Base-by-base conservation (phyloP, 2,797 vertebrate species). In the Agapornis canus region DNA sequence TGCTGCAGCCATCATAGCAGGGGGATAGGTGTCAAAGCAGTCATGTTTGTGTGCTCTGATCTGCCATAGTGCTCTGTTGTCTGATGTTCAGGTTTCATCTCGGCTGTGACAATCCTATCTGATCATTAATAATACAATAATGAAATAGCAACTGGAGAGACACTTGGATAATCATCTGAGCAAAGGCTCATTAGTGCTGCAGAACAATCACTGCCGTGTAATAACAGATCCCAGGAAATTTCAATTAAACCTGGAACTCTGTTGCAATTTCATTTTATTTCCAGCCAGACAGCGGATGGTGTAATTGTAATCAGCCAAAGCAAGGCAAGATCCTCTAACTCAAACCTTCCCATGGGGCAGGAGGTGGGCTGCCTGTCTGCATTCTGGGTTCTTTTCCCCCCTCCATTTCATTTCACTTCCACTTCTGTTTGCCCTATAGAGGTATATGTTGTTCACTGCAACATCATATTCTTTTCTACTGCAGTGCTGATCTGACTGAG, bases 151-250 rank as follows among this genome's bases (percentile, higher is more conserved):
- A 96, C 97, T 98, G 96, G 94, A 98, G 98, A 98, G 97, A 98
- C 97, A 98, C 97, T 98, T 97, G 97, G 98, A 98, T 98, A 98
- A 98, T 98, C 97, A 98, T 97, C 97, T 95, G 92, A 97, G 98
- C 96, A 97, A 95, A 97, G 97, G 95, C 97, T 98, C 97, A 98
- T 98, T 98, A 98, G 97, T 89, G 93, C 92, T 54, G 91, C 95
- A 95, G 97, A 98, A 98, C 97, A 98, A 98, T 98, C 96, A 88
- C 94, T 57, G 97, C 95, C 14, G 25, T 97, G 97, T 98, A 98
- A 98, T 98, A 98, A 98, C 97, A 97, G 97, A 98, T 98, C 98
- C 97, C 97, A 98, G 97, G 98, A 98, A 98, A 98, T 98, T 98
- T 98, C 98, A 98, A 98, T 98, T 98, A 98, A 98, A 98, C 96